These are phyloP conservation scores for Parazoanthus darwini DNA, from an alignment of 92 coral and sea anemone genomes.

Conservation along the genomic window DNA sequence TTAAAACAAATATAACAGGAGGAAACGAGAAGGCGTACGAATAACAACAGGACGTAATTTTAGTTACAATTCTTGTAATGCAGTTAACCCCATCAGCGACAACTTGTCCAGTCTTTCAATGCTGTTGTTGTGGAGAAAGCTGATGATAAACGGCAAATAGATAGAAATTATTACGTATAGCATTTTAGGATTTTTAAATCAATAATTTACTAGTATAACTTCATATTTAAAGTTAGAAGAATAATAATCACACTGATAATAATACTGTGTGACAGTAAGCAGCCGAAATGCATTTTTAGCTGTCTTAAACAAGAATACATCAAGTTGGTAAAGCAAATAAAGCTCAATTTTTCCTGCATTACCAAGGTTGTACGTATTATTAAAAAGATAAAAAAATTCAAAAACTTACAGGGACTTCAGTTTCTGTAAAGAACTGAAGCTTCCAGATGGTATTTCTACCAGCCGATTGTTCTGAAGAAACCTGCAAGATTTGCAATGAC, in stretches of 20 bases:
- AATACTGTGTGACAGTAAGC: not conserved
- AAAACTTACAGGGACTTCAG: slow-evolving; percentile 6
- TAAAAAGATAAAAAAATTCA: not conserved
- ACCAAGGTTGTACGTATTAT: not conserved
- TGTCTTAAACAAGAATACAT: too few species aligned
- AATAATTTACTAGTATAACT: not conserved
- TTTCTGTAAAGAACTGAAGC: slow-evolving; percentile 3
- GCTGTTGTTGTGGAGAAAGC: slow-evolving; percentile 55
- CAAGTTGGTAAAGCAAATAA: not conserved
- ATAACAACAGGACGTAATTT: not conserved
- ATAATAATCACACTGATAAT: too few species aligned
- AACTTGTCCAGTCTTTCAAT: slow-evolving; percentile 38
- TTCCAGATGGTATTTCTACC: not conserved
- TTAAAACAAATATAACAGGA: not conserved
- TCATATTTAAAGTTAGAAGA: not conserved
- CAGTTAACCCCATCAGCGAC: slow-evolving; percentile 51
- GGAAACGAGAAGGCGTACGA: not conserved
- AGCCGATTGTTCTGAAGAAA: slow-evolving; percentile 16
- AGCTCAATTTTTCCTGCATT: not conserved
- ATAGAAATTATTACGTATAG: not conserved
- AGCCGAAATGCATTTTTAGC: not conserved
- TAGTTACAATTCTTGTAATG: slow-evolving; percentile 56
- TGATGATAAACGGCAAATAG: not conserved
- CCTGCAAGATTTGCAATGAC: not conserved
- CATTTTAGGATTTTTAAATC: not conserved